Conservation (phyloP, 2,888 invertebrate species). For the Deroplatys truncata region DNA sequence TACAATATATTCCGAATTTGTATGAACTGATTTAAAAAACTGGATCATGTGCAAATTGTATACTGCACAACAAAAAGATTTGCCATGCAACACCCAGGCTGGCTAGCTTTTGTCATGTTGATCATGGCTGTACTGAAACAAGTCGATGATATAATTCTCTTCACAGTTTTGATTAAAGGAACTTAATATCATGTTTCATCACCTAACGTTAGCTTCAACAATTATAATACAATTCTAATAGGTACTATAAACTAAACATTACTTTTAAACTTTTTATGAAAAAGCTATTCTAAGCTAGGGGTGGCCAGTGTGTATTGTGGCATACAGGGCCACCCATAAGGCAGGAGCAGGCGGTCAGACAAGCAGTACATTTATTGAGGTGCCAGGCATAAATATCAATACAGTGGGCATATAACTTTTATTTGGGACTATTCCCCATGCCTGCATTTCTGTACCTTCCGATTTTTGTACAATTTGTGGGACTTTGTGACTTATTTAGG, state of each 20-base stretch:
- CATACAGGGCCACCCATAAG: no score
- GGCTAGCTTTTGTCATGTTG: neutral
- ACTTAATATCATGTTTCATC: neutral
- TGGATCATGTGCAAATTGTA: neutral
- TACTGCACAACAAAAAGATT: neutral
- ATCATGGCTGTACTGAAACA: neutral
- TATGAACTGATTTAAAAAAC: no score
- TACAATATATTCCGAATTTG: no score
- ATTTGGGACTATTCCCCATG: no score
- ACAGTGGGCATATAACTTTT: no score
- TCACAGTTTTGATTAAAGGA: neutral
- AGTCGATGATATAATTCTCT: neutral
- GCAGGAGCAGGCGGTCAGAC: no score
- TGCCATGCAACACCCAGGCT: neutral
- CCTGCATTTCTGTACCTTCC: no score
- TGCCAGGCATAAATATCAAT: no score
- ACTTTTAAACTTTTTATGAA: neutral
- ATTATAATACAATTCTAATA: neutral
- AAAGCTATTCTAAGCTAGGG: neutral
- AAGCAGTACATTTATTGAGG: no score
- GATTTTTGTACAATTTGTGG: no score
- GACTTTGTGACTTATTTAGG: no score
- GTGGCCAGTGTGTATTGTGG: neutral
- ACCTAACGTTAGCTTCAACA: neutral
- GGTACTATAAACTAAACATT: neutral